Evolutionary conservation across 2,888 invertebrate species (phyloP), one percentile per base, ranked within the genome.

Genomic region (Salticus scenicus): DNA sequence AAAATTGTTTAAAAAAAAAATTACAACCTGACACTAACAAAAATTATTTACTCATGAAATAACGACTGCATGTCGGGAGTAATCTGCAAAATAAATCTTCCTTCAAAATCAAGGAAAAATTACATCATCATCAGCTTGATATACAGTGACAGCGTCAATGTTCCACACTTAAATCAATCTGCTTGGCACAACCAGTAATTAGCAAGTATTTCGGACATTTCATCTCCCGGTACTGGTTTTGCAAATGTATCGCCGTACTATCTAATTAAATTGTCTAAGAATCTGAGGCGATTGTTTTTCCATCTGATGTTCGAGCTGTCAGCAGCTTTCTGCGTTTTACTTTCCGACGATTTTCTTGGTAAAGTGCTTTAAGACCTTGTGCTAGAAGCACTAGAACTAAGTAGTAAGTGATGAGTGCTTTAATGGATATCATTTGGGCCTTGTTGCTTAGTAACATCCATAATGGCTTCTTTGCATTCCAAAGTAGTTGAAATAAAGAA

Each of bases 231-330:
- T 17, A 7, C 57, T 24, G 30, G 28, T 28, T 12, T 71, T 30
- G 47, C 72, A 72, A 75, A 75, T 81, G 74, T 64, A 51, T 33
- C 73, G 27, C 28, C 24, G 17, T 24, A 64, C 28, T 37, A 20
- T 81, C 82, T 83, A 83, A 83, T 83, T 76, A 83, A 83, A 83
- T 83, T 76, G 82, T 83, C 82, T 71, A 20, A 27, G 20, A 30
- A 27, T 28, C 12, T 7, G 47, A 12, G 66, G 47, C 71, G 82
- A 76, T 83, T 84, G 77, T 84, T 84, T 84, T 84, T 84, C 37
- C 73, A 67, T 73, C 10, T 57, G 71, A 57, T 76, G 73, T 63
- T 76, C 51, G 67, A 67, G 67, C 67, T 84, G 83, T 73, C 83
- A 84, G 57, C 83, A 28, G 31, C 17, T 42, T 71, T 27, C 24